Evolutionary conservation across 2,888 invertebrate species (phyloP).

Genomic region (Eilema caniola): DNA sequence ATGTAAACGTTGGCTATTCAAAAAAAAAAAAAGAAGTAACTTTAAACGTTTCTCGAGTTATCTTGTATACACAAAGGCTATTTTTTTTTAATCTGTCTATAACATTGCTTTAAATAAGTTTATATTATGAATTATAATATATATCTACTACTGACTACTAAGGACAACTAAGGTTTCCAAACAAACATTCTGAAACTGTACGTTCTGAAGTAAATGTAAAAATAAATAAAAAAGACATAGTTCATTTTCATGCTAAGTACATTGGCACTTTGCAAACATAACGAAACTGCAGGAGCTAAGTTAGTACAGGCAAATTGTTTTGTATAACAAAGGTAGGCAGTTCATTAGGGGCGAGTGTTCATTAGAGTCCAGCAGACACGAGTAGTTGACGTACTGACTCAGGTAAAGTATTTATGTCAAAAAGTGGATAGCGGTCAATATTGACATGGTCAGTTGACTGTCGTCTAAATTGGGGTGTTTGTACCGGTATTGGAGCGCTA

Average conservation of each 20-base stretch:
- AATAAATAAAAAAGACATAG: slow-evolving; percentile 9
- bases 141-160: too few species aligned
- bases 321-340: slow-evolving; percentile 26
- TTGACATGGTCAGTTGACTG: slow-evolving; percentile 62
- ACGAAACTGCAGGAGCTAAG: slow-evolving; percentile 21
- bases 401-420: slow-evolving; percentile 50
- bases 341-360: slow-evolving; percentile 35
- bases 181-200: too few species aligned
- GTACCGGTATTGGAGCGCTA: slow-evolving; percentile 67
- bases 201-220: too few species aligned
- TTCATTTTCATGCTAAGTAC: slow-evolving; percentile 17
- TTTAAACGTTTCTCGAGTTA: too few species aligned
- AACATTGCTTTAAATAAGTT: too few species aligned
- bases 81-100: too few species aligned
- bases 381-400: slow-evolving; percentile 17
- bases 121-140: too few species aligned
- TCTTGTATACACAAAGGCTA: too few species aligned
- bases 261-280: slow-evolving; percentile 23
- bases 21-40: too few species aligned
- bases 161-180: too few species aligned
- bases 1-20: too few species aligned
- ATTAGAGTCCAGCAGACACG: slow-evolving; percentile 22
- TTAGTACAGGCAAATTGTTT: slow-evolving; percentile 26
- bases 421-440: slow-evolving; percentile 68
- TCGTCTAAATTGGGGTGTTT: slow-evolving; percentile 75